Conservation (phyloP, 2,888 invertebrate genomes). For the Ophion costatus region DNA sequence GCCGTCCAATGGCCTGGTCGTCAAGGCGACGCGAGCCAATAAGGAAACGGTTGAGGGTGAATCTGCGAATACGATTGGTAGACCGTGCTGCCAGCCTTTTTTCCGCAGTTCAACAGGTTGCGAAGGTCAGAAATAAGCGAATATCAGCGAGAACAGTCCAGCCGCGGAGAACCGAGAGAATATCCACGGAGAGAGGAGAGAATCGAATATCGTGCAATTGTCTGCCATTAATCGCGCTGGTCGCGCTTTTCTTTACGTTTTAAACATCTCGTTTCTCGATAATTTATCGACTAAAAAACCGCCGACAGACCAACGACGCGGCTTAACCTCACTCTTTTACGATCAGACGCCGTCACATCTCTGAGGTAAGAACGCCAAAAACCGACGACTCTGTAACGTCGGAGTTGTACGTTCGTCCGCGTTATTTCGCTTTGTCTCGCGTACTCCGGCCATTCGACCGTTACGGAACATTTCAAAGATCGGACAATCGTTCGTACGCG, state of each 20-base stretch:
- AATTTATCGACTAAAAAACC: conserved; percentile 4
- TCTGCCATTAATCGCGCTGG: conserved; percentile 65
- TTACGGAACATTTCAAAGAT: conserved; percentile 32
- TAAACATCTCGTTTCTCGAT: not conserved
- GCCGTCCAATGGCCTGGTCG: conserved; percentile 23
- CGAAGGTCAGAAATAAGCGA: conserved; percentile 58
- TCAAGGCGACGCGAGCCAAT: conserved; percentile 28
- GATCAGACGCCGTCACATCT: conserved; percentile 12
- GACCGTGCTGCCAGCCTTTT: conserved; percentile 17
- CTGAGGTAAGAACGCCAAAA: conserved; percentile 13
- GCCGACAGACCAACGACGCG: not conserved
- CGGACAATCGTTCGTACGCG: not conserved
- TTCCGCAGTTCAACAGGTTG: conserved; percentile 55
- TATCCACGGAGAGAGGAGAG: conserved; percentile 8
- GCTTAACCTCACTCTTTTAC: conserved; percentile 23
- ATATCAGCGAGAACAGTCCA: conserved; percentile 30
- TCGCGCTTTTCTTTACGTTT: conserved; percentile 45
- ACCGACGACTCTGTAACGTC: not conserved
- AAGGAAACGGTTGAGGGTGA: not conserved
- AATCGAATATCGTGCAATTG: conserved; percentile 13
- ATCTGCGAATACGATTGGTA: conserved; percentile 33
- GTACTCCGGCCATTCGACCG: conserved; percentile 32
- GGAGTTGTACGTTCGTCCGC: not conserved
- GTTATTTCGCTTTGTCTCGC: conserved; percentile 31
- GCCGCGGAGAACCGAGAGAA: conserved; percentile 29